Percentiles rank a stretch among this genome's conserved stretches.
Evolutionary conservation across 2,888 invertebrate species (phyloP).

Genomic region (Erebia aethiops): DNA sequence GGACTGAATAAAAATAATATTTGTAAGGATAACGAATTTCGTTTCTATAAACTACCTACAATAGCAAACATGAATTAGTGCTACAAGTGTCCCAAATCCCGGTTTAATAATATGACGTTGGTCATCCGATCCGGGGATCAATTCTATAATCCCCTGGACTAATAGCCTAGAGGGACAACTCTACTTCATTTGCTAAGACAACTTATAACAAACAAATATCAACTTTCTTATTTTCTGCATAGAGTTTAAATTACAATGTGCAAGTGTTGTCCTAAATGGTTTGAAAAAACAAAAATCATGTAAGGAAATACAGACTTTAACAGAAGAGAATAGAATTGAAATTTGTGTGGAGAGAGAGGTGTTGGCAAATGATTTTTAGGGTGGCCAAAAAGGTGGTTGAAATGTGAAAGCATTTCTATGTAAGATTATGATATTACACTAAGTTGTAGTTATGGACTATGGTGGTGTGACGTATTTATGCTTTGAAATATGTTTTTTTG

Average conservation of each 20-base stretch:
- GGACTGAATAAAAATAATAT: no score
- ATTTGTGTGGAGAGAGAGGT: slow-evolving; percentile 38
- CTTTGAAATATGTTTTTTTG: slow-evolving; percentile 25
- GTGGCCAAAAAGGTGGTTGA: slow-evolving; percentile 57
- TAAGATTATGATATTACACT: slow-evolving; percentile 77
- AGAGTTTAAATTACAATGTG: slow-evolving; percentile 24
- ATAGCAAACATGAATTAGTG: slow-evolving; percentile 69
- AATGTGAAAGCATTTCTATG: slow-evolving; percentile 81
- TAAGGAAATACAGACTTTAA: slow-evolving; percentile 3
- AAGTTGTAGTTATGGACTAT: slow-evolving; percentile 59
- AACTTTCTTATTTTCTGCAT: slow-evolving; percentile 20
- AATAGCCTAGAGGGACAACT: slow-evolving; percentile 64
- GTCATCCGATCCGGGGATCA: slow-evolving; percentile 77
- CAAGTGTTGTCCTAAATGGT: neutral
- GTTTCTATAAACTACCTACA: slow-evolving; percentile 41
- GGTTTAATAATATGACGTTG: slow-evolving; percentile 75
- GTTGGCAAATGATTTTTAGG: slow-evolving; percentile 64
- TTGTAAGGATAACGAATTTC: neutral
- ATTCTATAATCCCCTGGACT: slow-evolving; percentile 75
- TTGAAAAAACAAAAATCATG: neutral
- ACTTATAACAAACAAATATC: slow-evolving; percentile 23
- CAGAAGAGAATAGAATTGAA: slow-evolving; percentile 42
- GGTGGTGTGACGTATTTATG: slow-evolving; percentile 45
- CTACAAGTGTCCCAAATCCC: slow-evolving; percentile 74
- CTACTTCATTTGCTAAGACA: slow-evolving; percentile 45